Conservation (phyloP, 2,113 vertebrate species). For the Cinclus cinclus region DNA sequence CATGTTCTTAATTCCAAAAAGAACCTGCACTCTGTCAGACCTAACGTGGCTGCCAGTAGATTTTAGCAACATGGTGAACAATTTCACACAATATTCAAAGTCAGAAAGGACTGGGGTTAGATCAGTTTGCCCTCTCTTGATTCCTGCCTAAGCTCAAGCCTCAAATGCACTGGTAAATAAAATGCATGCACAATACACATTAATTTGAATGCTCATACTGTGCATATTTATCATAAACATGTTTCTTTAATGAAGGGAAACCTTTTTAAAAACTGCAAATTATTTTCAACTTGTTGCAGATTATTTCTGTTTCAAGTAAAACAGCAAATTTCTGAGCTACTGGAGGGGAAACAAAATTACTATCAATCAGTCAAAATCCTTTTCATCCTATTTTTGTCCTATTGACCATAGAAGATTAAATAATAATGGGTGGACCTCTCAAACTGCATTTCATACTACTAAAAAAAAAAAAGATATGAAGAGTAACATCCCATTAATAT, state of each 20-base stretch:
- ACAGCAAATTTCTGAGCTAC: background rate
- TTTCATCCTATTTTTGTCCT: background rate
- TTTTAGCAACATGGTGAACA: slow-evolving; percentile 7
- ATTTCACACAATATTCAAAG: slow-evolving; percentile 13
- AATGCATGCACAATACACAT: background rate
- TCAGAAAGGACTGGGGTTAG: background rate
- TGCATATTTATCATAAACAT: background rate
- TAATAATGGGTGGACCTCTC: background rate
- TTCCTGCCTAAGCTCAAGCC: background rate
- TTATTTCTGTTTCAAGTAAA: background rate
- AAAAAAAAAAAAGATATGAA: background rate
- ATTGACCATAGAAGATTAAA: background rate
- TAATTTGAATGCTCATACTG: background rate
- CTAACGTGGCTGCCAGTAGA: slow-evolving; percentile 1
- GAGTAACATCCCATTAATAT: background rate
- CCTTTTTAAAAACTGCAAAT: background rate
- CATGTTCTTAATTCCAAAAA: background rate
- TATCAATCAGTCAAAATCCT: background rate
- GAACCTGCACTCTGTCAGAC: slow-evolving; percentile 11
- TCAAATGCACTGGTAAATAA: slow-evolving; percentile 5
- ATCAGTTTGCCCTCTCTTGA: background rate
- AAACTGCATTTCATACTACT: background rate
- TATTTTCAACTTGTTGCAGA: background rate
- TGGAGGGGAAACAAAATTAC: background rate
- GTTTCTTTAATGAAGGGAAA: background rate